Evolutionary conservation across 2,113 vertebrate genomes (phyloP).

Genomic region (Falcunculus frontatus): DNA sequence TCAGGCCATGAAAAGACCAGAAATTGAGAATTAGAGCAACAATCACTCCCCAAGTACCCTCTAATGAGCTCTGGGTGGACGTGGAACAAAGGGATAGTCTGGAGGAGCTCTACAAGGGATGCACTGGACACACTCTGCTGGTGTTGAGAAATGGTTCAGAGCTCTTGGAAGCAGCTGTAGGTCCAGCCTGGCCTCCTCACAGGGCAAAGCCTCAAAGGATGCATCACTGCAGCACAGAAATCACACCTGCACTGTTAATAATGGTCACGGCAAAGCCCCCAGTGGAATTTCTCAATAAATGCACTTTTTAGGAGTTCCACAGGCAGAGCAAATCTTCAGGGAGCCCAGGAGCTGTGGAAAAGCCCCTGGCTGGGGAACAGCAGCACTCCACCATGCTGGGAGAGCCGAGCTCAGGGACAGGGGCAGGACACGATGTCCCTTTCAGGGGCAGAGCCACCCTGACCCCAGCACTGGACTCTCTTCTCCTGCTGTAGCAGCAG

Average conservation of each 20-base stretch:
- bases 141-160: neutral
- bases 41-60: neutral
- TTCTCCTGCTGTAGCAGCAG: neutral
- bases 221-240: neutral
- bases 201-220: neutral
- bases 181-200: neutral
- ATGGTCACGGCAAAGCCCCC: neutral
- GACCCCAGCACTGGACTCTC: neutral
- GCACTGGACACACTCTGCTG: neutral
- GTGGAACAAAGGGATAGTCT: neutral
- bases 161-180: neutral
- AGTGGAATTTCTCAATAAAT: neutral
- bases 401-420: neutral
- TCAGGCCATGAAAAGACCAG: slow-evolving; percentile 30
- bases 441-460: neutral
- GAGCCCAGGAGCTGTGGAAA: neutral
- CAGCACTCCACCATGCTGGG: rapidly evolving
- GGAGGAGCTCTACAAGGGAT: neutral
- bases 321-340: neutral
- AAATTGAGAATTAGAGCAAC: slow-evolving; percentile 31
- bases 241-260: neutral
- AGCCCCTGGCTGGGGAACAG: neutral
- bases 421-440: rapidly evolving
- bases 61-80: neutral
- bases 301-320: neutral